Evolutionary conservation across 1,140 invertebrate genomes (phyloP), one percentile per base, ranked within the genome.

Genomic region (Pogonomyrmex californicus): DNA sequence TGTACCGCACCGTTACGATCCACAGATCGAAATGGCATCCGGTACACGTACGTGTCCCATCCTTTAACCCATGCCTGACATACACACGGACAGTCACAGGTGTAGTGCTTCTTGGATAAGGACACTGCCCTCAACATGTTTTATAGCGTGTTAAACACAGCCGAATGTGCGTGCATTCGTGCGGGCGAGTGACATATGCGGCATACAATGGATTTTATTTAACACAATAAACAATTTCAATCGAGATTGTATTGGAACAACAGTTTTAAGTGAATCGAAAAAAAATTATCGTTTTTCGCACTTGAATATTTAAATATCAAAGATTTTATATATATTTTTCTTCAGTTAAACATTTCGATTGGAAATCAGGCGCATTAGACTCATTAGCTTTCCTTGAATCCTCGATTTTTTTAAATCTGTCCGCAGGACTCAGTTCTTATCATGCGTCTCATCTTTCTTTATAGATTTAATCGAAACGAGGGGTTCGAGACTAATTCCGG

Each of bases 111-210:
- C 44, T 76, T 41, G 68, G 77, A 89, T 88, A 86, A 83, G 85
- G 70, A 86, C 70, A 82, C 77, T 51, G 54, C 62, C 62, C 70
- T 33, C 70, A 68, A 82, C 63, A 87, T 87, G 58, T 87, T 89
- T 90, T 89, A 90, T 76, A 54, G 68, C 75, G 85, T 90, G 88
- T 83, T 76, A 90, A 90, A 38, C 71, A 77, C 68, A 71, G 63
- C 66, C 87, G 23, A 71, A 41, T 23, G 38, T 23, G 66, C 51
- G 51, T 44, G 49, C 49, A 17, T 41, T 49, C 68, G 23, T 54
- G 1, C n/a, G 68, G 23, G 23, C 0, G 23, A 23, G 23, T 23
- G 23, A 23, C 23, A 38, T 51, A 38, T 73, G 70, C 23, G 33
- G 47, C 17, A 30, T 36, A 10, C 2, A 17, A 54, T 38, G 10